A percentile compares a stretch with the other conserved stretches of the same genome.
Conservation (phyloP, 2,888 invertebrate species). For the Chalcosyrphus nemorum region DNA sequence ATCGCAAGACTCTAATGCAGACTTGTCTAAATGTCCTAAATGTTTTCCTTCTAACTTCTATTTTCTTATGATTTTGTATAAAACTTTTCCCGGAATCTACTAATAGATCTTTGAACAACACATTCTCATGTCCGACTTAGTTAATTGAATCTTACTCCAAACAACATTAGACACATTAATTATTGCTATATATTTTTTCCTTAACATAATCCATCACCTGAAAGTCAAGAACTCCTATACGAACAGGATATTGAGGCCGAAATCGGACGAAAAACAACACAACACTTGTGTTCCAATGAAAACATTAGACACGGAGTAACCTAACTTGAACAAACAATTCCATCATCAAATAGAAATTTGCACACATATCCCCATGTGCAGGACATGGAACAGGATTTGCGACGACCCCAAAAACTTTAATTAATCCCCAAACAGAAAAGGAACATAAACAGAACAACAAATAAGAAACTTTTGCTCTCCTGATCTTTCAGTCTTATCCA, state of each 20-base stretch:
- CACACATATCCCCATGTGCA: background rate
- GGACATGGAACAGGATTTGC: background rate
- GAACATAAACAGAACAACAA: constrained; percentile 4
- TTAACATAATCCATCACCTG: constrained; percentile 17
- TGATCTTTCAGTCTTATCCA: background rate
- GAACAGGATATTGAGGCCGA: too few relatives aligned
- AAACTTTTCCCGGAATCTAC: too few relatives aligned
- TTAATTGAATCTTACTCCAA: background rate
- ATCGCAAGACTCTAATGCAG: too few relatives aligned
- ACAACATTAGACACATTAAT: background rate
- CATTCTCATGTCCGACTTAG: background rate
- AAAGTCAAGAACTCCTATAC: background rate
- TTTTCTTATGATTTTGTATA: too few relatives aligned
- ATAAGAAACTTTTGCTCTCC: background rate
- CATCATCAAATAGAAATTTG: constrained; percentile 1
- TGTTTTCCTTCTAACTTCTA: too few relatives aligned
- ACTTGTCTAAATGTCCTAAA: too few relatives aligned
- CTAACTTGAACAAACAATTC: background rate
- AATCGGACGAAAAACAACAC: background rate
- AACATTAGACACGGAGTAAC: background rate
- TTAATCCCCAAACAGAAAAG: constrained; percentile 12
- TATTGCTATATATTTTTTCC: background rate
- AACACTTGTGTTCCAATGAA: background rate
- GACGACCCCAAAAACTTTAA: constrained; percentile 13
- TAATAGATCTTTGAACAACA: background rate